These are phyloP conservation scores for Sinelater perroti DNA, from an alignment of 2,888 invertebrate genomes.

Conservation along the genomic window DNA sequence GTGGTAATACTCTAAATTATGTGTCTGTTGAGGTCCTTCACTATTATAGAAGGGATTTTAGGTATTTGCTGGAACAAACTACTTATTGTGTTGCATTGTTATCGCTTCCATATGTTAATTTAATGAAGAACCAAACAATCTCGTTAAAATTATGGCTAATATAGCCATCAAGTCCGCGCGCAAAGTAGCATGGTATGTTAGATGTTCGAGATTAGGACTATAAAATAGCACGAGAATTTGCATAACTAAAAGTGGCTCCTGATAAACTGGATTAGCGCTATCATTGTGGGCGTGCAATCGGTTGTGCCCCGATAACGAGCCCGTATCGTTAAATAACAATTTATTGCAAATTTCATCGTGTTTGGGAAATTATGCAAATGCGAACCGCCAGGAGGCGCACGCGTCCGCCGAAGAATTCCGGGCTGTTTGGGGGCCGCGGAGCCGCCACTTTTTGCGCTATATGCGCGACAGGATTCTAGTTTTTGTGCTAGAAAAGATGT, in stretches of 20 bases:
- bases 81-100: no score
- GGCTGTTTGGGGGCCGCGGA: not conserved
- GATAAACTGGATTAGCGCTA: slow-evolving; percentile 8
- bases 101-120: no score
- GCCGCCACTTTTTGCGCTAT: slow-evolving; percentile 12
- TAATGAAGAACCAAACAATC: no score
- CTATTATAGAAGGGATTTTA: no score
- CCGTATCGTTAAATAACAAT: slow-evolving; percentile 6
- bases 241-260: slow-evolving; percentile 10
- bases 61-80: no score
- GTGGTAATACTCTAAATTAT: no score
- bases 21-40: no score
- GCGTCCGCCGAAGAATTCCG: slow-evolving; percentile 1
- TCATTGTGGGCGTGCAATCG: slow-evolving; percentile 9
- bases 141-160: slow-evolving; percentile 17
- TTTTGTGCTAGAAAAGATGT: slow-evolving; percentile 16
- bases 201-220: slow-evolving; percentile 6
- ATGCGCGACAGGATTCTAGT: slow-evolving; percentile 15
- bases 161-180: not conserved
- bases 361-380: slow-evolving; percentile 8
- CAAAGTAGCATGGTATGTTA: not conserved
- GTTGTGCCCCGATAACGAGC: slow-evolving; percentile 1
- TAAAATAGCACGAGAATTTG: slow-evolving; percentile 14
- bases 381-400: not conserved
- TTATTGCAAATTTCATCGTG: slow-evolving; percentile 10